Percentiles rank a stretch among this genome's conserved stretches.
These are phyloP conservation scores for western clawed frog (Xenopus tropicalis) DNA, from an alignment of 2,113 vertebrate species.

Conservation along the genomic window DNA sequence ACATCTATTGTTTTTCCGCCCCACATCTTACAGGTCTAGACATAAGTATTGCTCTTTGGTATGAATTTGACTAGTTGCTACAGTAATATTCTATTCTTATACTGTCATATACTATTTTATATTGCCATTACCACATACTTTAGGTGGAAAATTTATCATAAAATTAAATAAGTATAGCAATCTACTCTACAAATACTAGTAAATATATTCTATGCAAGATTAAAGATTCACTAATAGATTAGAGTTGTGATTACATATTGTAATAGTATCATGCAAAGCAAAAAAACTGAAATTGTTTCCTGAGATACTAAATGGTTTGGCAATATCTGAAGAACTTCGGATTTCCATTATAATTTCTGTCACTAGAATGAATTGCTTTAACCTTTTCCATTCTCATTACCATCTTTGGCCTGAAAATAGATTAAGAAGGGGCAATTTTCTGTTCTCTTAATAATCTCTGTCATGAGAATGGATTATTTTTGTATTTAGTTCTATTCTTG, in stretches of 20 bases:
- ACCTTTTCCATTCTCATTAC: conserved; percentile 45
- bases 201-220: too few relatives aligned
- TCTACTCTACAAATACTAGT: too few relatives aligned
- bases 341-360: conserved; percentile 46
- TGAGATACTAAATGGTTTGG: conserved; percentile 36
- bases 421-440: conserved; percentile 45
- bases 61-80: too few relatives aligned
- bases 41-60: too few relatives aligned
- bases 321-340: conserved; percentile 40
- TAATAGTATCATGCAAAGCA: neutral
- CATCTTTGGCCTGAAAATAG: conserved; percentile 44
- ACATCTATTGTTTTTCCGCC: too few relatives aligned
- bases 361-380: conserved; percentile 46
- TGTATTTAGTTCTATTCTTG: conserved; percentile 45
- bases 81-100: too few relatives aligned
- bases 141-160: too few relatives aligned
- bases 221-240: neutral
- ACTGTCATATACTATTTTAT: too few relatives aligned
- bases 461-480: conserved; percentile 46
- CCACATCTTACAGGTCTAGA: too few relatives aligned
- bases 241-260: neutral
- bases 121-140: too few relatives aligned
- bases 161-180: too few relatives aligned
- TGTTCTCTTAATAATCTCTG: conserved; percentile 47
- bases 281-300: conserved; percentile 39